A percentile compares a stretch with the other conserved stretches of the same genome.
These are phyloP conservation scores for Eclectus roratus DNA, from an alignment of 2,113 vertebrate genomes.

Conservation along the genomic window DNA sequence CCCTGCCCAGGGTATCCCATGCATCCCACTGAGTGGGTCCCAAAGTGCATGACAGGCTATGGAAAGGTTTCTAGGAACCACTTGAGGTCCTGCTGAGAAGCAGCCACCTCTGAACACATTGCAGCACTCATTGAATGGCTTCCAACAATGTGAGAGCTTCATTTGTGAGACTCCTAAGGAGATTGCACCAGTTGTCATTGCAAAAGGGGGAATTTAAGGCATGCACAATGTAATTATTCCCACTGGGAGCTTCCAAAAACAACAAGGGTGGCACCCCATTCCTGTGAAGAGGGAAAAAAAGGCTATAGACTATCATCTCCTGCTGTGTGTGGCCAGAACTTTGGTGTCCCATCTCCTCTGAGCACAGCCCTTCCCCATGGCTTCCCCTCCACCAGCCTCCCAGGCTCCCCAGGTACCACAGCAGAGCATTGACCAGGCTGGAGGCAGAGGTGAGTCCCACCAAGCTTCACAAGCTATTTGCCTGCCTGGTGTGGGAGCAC, in stretches of 20 bases:
- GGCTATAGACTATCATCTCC: not conserved
- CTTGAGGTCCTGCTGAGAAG: not conserved
- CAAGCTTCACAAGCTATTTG: not conserved
- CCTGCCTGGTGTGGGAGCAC: not conserved
- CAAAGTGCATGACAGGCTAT: not conserved
- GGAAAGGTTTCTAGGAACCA: not conserved
- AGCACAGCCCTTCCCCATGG: not conserved
- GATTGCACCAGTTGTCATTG: conserved; percentile 55
- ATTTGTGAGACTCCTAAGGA: conserved; percentile 8
- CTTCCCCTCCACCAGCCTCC: not conserved
- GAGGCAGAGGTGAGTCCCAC: not conserved
- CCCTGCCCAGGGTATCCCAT: not conserved
- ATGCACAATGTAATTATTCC: conserved; percentile 37
- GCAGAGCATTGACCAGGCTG: not conserved
- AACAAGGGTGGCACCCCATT: not conserved
- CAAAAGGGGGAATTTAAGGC: conserved; percentile 47
- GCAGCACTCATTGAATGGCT: conserved; percentile 6
- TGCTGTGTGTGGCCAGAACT: not conserved
- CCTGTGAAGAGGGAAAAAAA: not conserved
- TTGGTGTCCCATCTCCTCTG: not conserved
- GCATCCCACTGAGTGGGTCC: not conserved
- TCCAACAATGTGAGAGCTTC: conserved; percentile 24
- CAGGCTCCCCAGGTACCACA: not conserved
- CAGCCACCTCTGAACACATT: conserved; percentile 2
- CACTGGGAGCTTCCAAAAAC: conserved; percentile 2